These are phyloP conservation scores for Pristionchus japonicus DNA, from an alignment of 2,888 invertebrate species.

Conservation along the genomic window DNA sequence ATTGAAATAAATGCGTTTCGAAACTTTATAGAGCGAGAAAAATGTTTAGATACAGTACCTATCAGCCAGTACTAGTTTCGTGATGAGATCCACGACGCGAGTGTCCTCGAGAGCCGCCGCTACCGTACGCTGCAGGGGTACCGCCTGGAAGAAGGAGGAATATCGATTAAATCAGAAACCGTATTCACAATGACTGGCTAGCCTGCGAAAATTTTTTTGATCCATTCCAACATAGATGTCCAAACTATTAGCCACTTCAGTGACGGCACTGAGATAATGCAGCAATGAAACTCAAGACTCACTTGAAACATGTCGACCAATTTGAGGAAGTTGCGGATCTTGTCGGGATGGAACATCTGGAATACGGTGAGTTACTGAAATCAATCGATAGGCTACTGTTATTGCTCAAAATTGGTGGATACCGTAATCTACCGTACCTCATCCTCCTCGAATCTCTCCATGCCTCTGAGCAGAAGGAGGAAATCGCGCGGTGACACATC, in stretches of 20 bases:
- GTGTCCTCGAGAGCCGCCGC: not conserved
- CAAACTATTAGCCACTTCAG: no score
- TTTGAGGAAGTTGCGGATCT: not conserved
- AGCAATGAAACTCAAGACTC: not conserved
- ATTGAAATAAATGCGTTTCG: no score
- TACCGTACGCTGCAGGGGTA: not conserved
- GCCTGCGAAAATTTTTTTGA: no score
- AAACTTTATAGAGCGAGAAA: no score
- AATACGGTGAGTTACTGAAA: not conserved
- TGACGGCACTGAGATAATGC: no score
- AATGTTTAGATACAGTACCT: not conserved
- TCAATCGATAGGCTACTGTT: not conserved
- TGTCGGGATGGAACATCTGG: not conserved
- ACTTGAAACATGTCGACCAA: not conserved
- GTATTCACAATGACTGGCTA: no score
- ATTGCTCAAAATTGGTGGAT: not conserved
- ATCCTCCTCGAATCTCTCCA: slow-evolving; percentile 3
- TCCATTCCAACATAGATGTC: no score
- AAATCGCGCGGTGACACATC: not conserved
- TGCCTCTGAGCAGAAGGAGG: slow-evolving; percentile 16
- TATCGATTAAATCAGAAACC: no score
- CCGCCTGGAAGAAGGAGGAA: not conserved
- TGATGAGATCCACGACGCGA: not conserved
- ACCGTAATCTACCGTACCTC: slow-evolving; percentile 2
- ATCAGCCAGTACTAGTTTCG: slow-evolving; percentile 25